These are phyloP conservation scores for Drosophila meridionalis DNA, from an alignment of 2,888 invertebrate genomes.

Conservation along the genomic window DNA sequence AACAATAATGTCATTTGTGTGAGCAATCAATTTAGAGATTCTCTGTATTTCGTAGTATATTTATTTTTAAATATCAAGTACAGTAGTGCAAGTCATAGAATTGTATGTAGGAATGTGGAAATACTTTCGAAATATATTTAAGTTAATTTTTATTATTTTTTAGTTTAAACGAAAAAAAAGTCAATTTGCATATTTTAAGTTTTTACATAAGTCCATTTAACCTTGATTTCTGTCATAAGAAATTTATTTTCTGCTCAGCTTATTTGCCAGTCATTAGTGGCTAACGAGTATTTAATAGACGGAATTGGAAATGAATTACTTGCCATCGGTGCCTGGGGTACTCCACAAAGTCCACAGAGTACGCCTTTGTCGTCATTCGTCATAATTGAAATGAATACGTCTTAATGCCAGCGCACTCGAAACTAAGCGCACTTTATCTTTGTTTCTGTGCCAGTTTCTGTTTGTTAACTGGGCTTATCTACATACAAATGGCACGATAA, in stretches of 20 bases:
- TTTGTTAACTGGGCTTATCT: slow-evolving; percentile 51
- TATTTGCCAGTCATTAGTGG: neutral
- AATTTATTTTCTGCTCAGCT: neutral
- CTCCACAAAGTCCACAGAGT: slow-evolving; percentile 11
- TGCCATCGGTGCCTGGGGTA: slow-evolving; percentile 13
- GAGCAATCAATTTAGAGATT: slow-evolving; percentile 41
- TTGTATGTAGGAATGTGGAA: neutral
- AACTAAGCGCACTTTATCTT: slow-evolving; percentile 51
- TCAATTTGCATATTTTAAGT: neutral
- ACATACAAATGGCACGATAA: slow-evolving; percentile 35
- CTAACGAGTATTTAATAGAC: slow-evolving; percentile 34
- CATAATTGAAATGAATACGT: slow-evolving; percentile 58
- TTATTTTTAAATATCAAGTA: slow-evolving; percentile 11
- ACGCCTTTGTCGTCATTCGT: slow-evolving; percentile 53
- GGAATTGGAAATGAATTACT: slow-evolving; percentile 24
- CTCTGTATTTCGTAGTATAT: slow-evolving; percentile 2
- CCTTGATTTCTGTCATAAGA: neutral
- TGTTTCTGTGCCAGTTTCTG: slow-evolving; percentile 42
- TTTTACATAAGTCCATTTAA: neutral
- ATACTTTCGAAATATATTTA: neutral
- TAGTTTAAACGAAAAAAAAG: neutral
- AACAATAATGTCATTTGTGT: slow-evolving; percentile 41
- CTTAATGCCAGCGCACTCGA: slow-evolving; percentile 49
- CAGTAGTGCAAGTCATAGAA: slow-evolving; percentile 11
- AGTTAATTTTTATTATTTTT: neutral